phyloP scores from a whole-genome alignment of 2,797 vertebrate genomes.

The Argyrosomus regius region DNA sequence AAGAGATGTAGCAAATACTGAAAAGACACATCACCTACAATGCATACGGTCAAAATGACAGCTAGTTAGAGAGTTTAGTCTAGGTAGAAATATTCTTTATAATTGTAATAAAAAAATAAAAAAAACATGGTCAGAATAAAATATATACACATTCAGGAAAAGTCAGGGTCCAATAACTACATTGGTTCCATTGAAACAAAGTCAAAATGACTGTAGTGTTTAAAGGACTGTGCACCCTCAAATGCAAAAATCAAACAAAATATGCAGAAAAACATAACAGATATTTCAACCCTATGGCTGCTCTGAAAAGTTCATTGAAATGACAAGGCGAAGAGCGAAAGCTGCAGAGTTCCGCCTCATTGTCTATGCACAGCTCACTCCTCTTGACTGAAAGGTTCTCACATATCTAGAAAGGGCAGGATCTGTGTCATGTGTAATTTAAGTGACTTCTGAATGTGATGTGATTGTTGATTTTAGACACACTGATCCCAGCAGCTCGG shows the following conservation, averaged over 20 bases:
- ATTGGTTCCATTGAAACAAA: too few species aligned
- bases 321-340: background rate
- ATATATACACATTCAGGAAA: too few species aligned
- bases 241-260: background rate
- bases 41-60: too few species aligned
- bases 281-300: conserved; percentile 1
- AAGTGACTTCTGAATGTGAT: conserved; percentile 6
- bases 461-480: conserved; percentile 17
- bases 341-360: background rate
- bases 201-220: background rate
- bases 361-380: background rate
- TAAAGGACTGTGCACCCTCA: background rate
- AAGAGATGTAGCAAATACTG: too few species aligned
- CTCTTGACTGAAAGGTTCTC: background rate
- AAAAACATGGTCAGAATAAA: too few species aligned
- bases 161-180: too few species aligned
- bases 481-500: background rate
- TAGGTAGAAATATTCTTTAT: too few species aligned
- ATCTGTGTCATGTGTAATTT: conserved; percentile 14
- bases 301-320: conserved; percentile 25
- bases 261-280: background rate
- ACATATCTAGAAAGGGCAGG: conserved; percentile 14
- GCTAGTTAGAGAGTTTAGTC: too few species aligned
- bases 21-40: too few species aligned
- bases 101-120: too few species aligned